Evolutionary conservation across 2,113 vertebrate species (phyloP).

Genomic region (Callaeas wilsoni): DNA sequence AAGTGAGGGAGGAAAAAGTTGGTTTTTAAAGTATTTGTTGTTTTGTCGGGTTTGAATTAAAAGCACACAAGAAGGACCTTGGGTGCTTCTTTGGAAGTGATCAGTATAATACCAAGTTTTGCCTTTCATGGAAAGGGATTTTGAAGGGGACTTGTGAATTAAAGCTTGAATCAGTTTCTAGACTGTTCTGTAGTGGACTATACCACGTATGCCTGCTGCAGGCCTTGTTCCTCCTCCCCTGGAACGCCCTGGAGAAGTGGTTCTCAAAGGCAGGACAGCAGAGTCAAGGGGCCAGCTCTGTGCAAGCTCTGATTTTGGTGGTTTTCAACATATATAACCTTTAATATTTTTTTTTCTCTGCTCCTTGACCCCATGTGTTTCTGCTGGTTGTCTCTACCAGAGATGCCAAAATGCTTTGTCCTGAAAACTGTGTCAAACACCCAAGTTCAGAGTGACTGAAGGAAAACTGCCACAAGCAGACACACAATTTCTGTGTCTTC

Average conservation of each 20-base stretch:
- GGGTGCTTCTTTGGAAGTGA: neutral
- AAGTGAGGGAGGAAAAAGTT: neutral
- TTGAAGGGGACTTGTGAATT: neutral
- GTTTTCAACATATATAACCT: neutral
- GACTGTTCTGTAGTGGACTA: neutral
- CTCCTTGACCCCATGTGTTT: neutral
- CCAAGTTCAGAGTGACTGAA: neutral
- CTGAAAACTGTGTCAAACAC: neutral
- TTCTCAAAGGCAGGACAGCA: neutral
- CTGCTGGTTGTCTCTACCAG: neutral
- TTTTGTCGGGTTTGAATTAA: neutral
- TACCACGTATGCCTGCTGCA: neutral
- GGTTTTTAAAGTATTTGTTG: fast-evolving
- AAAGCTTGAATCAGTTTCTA: neutral
- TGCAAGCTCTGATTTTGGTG: neutral
- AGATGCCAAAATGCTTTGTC: neutral
- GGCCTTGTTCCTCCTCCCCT: neutral
- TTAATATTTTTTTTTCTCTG: neutral
- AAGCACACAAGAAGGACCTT: neutral
- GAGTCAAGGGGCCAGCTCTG: neutral
- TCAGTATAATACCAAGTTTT: neutral
- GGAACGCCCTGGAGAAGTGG: neutral
- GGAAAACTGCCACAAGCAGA: neutral
- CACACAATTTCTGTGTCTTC: neutral
- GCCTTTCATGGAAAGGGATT: neutral